Percentiles rank a stretch among this genome's conserved stretches.
Conservation (phyloP, 2,888 invertebrate genomes). For the Ormyrus pomaceus region DNA sequence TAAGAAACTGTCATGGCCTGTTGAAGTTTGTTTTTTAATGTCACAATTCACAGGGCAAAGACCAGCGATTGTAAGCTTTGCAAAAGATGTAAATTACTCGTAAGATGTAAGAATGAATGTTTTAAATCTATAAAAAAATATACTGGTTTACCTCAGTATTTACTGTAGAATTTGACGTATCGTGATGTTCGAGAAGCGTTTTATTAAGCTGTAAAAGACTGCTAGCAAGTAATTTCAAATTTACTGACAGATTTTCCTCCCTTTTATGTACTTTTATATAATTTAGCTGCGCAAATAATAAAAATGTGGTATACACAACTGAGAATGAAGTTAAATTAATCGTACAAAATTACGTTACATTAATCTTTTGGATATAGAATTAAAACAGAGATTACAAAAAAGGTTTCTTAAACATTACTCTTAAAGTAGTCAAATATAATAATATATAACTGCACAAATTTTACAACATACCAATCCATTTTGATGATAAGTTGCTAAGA, state of each 20-base stretch:
- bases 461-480: constrained; percentile 1
- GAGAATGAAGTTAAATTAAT: too few species aligned
- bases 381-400: too few species aligned
- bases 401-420: neutral
- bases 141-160: neutral
- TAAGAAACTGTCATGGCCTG: too few species aligned
- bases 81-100: too few species aligned
- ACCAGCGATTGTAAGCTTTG: too few species aligned
- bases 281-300: neutral
- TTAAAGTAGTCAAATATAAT: neutral
- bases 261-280: constrained; percentile 3
- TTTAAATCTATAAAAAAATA: too few species aligned
- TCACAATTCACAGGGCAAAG: too few species aligned
- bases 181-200: neutral
- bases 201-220: constrained; percentile 7
- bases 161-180: neutral
- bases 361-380: too few species aligned
- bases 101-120: too few species aligned
- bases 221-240: neutral
- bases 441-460: neutral
- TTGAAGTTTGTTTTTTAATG: too few species aligned
- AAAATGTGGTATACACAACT: too few species aligned
- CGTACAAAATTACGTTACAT: too few species aligned
- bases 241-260: neutral
- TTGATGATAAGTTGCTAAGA: neutral